These are phyloP conservation scores for Ceratosolen solmsi DNA, from an alignment of 1,140 invertebrate species.

Conservation along the genomic window DNA sequence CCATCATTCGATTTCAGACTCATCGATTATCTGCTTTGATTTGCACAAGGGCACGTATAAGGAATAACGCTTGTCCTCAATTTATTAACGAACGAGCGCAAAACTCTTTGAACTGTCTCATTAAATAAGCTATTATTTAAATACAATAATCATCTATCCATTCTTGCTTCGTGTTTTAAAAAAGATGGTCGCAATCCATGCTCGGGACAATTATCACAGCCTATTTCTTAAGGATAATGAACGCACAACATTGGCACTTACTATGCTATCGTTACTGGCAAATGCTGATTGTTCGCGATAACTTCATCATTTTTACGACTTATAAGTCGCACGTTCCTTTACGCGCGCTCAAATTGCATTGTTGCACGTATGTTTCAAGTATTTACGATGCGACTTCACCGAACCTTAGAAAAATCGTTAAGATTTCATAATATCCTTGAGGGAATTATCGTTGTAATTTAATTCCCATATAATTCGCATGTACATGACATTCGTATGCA, in stretches of 20 bases:
- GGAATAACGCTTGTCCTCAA: not conserved
- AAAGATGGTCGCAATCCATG: not conserved
- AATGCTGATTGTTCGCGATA: conserved; percentile 19
- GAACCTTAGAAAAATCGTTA: not conserved
- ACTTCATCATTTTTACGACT: conserved; percentile 20
- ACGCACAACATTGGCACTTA: not conserved
- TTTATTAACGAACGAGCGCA: not conserved
- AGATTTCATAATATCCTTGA: conserved; percentile 24
- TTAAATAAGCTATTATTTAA: conserved; percentile 8
- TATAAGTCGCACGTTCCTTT: conserved; percentile 2
- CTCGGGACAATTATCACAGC: not conserved
- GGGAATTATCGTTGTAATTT: conserved; percentile 32
- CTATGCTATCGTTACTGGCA: not conserved
- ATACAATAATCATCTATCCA: not conserved
- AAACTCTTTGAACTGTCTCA: not conserved
- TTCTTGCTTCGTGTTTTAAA: not conserved
- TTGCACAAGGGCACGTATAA: not conserved
- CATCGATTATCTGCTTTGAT: not conserved
- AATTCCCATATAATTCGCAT: conserved; percentile 32
- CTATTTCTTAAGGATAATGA: not conserved
- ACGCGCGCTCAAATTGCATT: not conserved
- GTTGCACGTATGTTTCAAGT: not conserved
- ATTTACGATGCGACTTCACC: not conserved
- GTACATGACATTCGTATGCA: not conserved
- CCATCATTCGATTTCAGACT: too few relatives aligned